Base-by-base conservation (phyloP, 1,140 invertebrate species). In the Drosophila sp. region DNA sequence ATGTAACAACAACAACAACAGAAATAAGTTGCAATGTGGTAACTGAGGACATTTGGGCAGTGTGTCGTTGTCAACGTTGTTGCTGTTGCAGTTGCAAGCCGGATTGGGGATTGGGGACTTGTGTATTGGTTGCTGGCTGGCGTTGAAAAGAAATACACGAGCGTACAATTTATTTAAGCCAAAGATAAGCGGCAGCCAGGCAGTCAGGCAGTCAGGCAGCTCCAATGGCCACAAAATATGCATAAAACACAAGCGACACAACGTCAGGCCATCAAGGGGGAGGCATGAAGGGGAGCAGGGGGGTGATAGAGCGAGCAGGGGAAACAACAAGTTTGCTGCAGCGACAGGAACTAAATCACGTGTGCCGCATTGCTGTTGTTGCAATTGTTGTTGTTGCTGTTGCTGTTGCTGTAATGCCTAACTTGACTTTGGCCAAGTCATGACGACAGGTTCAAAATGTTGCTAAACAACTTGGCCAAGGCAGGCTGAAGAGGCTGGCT, bases 131-230 rank as follows among this genome's bases (percentile, higher is more conserved):
- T 46, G 4, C 34, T 25, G 34, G 54, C 70, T 81, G 81, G 81
- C 78, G 83, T 87, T 87, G 83, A 89, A 87, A 89, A 87, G 82
- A 87, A 89, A 89, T 80, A 89, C 82, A 87, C 79, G 83, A 87
- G 82, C 84, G 83, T 83, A 83, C 89, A 89, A 87, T 87, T 87
- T 87, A 87, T 87, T 87, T 87, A 87, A 87, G 83, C 82, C 82
- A 87, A 87, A 79, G 82, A 87, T 83, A 89, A 87, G 76, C 72
- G 54, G 54, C 69, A 48, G 32, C n/a, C 36, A 56, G 36, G 18
- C 53, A 48, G 32, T 18, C 36, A 56, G 36, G 18, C 53, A 54
- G 51, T 18, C 2, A 21, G 51, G 38, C 56, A 46, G 56, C 66
- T 71, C 43, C 43, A 72, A 78, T 75, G 66, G 66, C 65, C 67